These are phyloP conservation scores for Rhineura floridana DNA, from an alignment of 2,113 vertebrate species.

Conservation along the genomic window DNA sequence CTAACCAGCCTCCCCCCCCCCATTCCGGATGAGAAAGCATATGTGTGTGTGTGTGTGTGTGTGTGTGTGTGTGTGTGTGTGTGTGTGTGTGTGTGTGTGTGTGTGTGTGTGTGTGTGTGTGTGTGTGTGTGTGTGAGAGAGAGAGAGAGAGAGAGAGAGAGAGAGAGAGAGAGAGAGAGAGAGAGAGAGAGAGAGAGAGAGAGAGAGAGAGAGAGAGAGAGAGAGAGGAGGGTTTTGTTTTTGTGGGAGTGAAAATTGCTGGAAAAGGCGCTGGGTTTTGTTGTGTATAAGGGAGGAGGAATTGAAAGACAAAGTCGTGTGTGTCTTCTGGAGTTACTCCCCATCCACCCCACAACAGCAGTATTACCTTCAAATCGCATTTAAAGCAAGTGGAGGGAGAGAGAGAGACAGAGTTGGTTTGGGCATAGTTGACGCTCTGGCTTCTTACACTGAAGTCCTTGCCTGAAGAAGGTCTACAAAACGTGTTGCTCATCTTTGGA, in stretches of 20 bases:
- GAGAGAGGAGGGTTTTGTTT: neutral
- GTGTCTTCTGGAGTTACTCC: neutral
- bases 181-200: neutral
- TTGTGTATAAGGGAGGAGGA: neutral
- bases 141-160: too few relatives aligned
- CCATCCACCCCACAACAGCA: neutral
- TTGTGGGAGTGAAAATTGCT: neutral
- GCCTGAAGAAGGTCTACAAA: neutral
- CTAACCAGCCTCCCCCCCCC: slow-evolving; percentile 29
- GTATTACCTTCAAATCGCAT: neutral
- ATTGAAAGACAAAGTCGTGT: neutral
- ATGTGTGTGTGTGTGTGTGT: neutral
- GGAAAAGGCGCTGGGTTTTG: neutral
- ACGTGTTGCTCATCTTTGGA: neutral
- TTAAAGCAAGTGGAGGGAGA: neutral
- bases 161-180: too few relatives aligned
- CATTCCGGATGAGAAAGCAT: neutral
- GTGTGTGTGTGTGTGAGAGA: too few relatives aligned
- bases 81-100: too few relatives aligned
- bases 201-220: neutral
- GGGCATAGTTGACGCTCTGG: neutral
- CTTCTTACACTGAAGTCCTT: neutral
- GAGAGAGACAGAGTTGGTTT: neutral
- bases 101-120: too few relatives aligned
- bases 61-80: too few relatives aligned